These are phyloP conservation scores for Phenacoccus solenopsis DNA, from an alignment of 1,140 invertebrate species.

Conservation along the genomic window DNA sequence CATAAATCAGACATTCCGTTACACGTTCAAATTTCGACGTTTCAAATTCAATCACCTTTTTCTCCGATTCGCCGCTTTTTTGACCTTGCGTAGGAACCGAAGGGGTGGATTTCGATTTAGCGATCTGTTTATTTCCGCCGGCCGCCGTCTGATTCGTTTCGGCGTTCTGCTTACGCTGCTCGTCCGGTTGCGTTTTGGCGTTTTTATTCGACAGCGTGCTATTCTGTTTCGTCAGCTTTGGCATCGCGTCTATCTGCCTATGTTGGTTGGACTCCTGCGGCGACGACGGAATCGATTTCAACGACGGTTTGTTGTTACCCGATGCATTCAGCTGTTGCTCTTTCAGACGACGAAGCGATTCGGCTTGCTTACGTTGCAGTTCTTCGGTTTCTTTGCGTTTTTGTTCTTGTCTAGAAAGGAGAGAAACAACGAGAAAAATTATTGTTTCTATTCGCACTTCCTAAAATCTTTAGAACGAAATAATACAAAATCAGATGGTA, in stretches of 20 bases:
- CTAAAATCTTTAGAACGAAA: no score
- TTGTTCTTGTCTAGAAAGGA: constrained; percentile 13
- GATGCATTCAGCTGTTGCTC: constrained; percentile 29
- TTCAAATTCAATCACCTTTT: background rate
- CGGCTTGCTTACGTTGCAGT: constrained; percentile 21
- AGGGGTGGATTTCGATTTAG: constrained; percentile 1
- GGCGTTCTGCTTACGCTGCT: constrained; percentile 22
- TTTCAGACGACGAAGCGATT: constrained; percentile 29
- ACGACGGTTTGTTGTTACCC: constrained; percentile 22
- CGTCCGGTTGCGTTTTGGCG: background rate
- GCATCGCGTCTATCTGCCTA: background rate
- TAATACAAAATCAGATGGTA: no score
- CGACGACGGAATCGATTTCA: constrained; percentile 6
- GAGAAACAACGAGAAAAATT: background rate
- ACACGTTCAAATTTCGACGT: background rate
- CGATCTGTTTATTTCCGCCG: background rate
- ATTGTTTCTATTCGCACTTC: no score
- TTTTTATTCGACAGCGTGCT: background rate
- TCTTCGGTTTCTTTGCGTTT: constrained; percentile 25
- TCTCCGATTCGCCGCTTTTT: background rate
- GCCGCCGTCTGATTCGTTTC: background rate
- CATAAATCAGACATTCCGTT: no score
- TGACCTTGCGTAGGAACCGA: constrained; percentile 4
- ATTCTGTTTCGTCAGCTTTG: background rate
- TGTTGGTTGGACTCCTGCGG: background rate